Percentiles rank a stretch among this genome's conserved stretches.
Evolutionary conservation across 1,140 invertebrate species (phyloP).

Genomic region (Ptiloglossa arizonensis): DNA sequence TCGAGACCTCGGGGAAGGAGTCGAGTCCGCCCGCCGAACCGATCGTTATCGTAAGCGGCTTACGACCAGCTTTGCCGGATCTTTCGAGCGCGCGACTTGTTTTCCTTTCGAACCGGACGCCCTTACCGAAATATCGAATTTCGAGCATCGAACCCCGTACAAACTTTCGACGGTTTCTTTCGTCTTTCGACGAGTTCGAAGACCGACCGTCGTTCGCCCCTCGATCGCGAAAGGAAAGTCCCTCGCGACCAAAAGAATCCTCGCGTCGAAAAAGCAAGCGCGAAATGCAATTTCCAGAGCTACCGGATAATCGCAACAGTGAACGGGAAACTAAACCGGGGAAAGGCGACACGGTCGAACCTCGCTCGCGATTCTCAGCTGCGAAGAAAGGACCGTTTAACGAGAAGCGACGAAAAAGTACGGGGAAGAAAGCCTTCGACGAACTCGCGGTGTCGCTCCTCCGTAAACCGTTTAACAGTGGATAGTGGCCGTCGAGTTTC

Average conservation of each 20-base stretch:
- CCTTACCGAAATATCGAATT: too few relatives aligned
- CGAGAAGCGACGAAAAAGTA: constrained; percentile 16
- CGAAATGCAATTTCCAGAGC: constrained; percentile 41
- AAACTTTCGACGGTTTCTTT: constrained; percentile 1
- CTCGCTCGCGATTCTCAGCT: constrained; percentile 52
- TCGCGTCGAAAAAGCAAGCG: constrained; percentile 21
- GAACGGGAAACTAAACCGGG: constrained; percentile 39
- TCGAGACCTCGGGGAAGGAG: not conserved
- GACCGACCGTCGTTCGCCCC: too few relatives aligned
- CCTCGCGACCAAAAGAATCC: too few relatives aligned
- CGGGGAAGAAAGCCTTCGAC: constrained; percentile 50
- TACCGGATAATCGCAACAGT: constrained; percentile 46
- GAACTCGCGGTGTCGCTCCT: constrained; percentile 50
- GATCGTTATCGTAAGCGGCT: constrained; percentile 41
- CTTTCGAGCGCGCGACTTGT: constrained; percentile 4
- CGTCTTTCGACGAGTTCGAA: constrained; percentile 6
- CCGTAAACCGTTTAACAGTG: constrained; percentile 63
- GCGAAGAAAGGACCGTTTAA: constrained; percentile 26
- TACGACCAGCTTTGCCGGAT: not conserved
- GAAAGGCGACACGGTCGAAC: constrained; percentile 51
- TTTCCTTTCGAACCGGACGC: too few relatives aligned
- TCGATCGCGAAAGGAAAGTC: not conserved
- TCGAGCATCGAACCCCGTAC: too few relatives aligned
- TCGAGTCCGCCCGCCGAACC: constrained; percentile 2
- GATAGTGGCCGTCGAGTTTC: constrained; percentile 59